Evolutionary conservation across 2,888 invertebrate genomes (phyloP).

Genomic region (Parthenolecanium corni): DNA sequence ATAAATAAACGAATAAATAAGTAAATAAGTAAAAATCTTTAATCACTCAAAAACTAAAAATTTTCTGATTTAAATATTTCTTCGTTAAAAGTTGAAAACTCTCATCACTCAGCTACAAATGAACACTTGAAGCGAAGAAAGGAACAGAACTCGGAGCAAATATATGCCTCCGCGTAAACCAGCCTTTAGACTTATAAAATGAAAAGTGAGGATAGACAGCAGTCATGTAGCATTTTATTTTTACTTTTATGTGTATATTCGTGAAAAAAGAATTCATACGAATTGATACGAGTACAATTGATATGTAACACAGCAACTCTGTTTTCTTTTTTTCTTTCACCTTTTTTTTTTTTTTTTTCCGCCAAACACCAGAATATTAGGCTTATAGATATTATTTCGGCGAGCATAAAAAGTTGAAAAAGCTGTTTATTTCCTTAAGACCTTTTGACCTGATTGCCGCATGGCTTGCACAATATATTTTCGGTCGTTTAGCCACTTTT

Average conservation of each 20-base stretch:
- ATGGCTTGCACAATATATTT: conserved; percentile 1
- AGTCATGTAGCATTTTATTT: neutral
- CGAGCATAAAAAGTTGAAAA: conserved; percentile 18
- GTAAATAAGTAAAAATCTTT: no score
- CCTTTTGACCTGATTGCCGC: neutral
- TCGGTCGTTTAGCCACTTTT: neutral
- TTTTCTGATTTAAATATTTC: no score
- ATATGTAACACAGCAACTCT: neutral
- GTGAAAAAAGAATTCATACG: no score
- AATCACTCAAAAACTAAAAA: no score
- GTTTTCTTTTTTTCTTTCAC: neutral
- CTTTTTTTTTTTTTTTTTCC: neutral
- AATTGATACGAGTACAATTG: no score
- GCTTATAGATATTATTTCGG: conserved; percentile 2
- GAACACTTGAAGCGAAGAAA: no score
- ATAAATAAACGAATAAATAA: no score
- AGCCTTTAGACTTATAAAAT: neutral
- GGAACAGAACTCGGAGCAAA: no score
- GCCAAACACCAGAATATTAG: conserved; percentile 1
- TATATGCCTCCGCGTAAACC: no score
- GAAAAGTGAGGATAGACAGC: neutral
- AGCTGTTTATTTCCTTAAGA: conserved; percentile 7
- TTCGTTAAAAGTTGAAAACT: no score
- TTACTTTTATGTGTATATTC: no score
- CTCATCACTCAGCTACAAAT: no score